Base-by-base conservation (phyloP, 2,113 vertebrate species). In the Atrichornis clamosus region DNA sequence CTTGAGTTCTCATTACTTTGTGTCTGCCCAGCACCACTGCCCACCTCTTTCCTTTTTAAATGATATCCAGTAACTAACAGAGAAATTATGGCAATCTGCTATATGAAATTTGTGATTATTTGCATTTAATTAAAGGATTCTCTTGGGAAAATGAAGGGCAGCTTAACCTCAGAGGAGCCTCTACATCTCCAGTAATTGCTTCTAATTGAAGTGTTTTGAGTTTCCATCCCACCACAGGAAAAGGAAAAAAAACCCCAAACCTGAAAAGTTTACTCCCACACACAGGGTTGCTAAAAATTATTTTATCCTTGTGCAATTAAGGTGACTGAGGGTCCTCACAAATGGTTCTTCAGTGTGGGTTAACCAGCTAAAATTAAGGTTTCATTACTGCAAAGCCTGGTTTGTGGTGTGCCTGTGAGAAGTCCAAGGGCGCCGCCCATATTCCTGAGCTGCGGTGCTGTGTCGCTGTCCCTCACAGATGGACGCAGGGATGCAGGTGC, bases 41-140 rank as follows among this genome's bases (percentile, higher is more conserved):
- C 81, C 84, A 62, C 87, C 52, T 89, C 95, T 69, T 94, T 47
- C 84, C 56, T 75, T 79, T 90, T 28, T 81, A 95, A 97, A 96
- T 96, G 84, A 95, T 67, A 90, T 87, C 83, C 30, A 75, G 49
- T 77, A 70, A 65, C 92, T 96, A 97, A 93, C 89, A 78, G 88
- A 85, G 79, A 95, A 97, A 95, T 96, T 95, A 78, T 17, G 90
- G 78, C 89, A 86, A 93, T 96, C 85, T 95, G 89, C 96, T 97
- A 70, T 96, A 97, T 97, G 86, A 92, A 88, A 91, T 97, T 97
- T 97, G 69, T 96, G 93, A 97, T 97, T 97, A 97, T 98, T 97
- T 97, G 93, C 92, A 95, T 97, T 97, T 97, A 98, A 97, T 97
- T 97, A 97, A 97, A 89, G 95, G 70, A 58, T 96, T 89, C 93